These are phyloP conservation scores for Paraescarpia echinospica DNA, from an alignment of 1,140 invertebrate genomes.

Conservation along the genomic window DNA sequence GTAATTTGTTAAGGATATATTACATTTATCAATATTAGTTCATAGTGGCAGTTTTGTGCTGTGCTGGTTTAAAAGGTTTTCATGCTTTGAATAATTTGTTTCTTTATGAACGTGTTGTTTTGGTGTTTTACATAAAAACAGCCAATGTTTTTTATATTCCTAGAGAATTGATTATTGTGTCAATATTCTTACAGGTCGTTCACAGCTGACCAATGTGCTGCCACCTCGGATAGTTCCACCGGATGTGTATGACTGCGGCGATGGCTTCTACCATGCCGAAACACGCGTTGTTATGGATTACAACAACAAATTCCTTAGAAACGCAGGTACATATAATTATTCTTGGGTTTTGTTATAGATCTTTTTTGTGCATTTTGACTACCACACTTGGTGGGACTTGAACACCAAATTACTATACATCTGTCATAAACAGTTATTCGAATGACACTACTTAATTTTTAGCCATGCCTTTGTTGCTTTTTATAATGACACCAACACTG, in stretches of 20 bases:
- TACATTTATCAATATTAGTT: neutral
- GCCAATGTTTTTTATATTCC: no score
- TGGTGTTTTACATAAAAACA: no score
- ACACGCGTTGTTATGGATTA: slow-evolving; percentile 58
- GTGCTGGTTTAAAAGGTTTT: no score
- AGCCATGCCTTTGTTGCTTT: no score
- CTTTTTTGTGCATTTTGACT: no score
- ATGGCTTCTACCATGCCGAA: slow-evolving; percentile 60
- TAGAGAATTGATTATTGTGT: neutral
- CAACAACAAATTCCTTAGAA: slow-evolving; percentile 57
- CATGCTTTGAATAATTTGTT: neutral
- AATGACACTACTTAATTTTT: no score
- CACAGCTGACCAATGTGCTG: slow-evolving; percentile 56
- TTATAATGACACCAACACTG: no score
- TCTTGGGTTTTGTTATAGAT: no score
- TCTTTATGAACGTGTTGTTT: no score
- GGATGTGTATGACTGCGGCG: slow-evolving; percentile 60
- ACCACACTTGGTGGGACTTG: no score
- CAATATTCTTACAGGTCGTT: slow-evolving; percentile 45
- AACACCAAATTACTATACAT: neutral
- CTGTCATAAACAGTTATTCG: slow-evolving; percentile 16
- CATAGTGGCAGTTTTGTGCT: no score
- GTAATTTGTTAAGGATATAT: neutral
- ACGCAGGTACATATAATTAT: slow-evolving; percentile 45
- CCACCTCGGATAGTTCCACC: slow-evolving; percentile 56